Conservation (phyloP, 1,140 invertebrate species). For the Acromyrmex echinatior region DNA sequence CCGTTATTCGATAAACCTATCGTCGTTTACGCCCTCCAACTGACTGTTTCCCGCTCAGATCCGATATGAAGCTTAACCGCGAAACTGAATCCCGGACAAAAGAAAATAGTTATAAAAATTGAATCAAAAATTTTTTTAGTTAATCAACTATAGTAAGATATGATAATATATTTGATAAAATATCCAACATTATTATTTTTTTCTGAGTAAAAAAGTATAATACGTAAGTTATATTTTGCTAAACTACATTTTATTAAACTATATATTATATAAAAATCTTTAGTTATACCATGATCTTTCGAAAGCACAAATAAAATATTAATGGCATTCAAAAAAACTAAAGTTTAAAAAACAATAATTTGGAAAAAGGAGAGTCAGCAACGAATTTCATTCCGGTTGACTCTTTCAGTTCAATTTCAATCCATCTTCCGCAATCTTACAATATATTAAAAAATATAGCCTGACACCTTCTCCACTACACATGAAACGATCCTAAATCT, state of each 20-base stretch:
- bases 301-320: background rate
- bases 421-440: too few species aligned
- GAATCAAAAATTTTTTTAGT: background rate
- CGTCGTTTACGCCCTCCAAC: slow-evolving; percentile 80
- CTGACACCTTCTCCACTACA: too few species aligned
- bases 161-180: background rate
- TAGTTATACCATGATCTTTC: background rate
- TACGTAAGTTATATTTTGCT: background rate
- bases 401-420: too few species aligned
- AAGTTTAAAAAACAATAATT: background rate
- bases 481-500: too few species aligned
- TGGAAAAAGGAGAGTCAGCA: too few species aligned
- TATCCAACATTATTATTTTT: background rate
- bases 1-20: slow-evolving; percentile 78
- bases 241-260: background rate
- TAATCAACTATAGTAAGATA: background rate
- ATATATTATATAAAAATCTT: background rate
- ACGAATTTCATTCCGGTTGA: too few species aligned
- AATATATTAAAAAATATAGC: too few species aligned
- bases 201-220: background rate
- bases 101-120: slow-evolving; percentile 1
- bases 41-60: slow-evolving; percentile 77
- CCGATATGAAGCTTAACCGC: slow-evolving; percentile 69
- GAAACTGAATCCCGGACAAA: slow-evolving; percentile 30
- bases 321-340: background rate